Percentiles rank a stretch among this genome's conserved stretches.
Conservation (phyloP, 2,113 vertebrate genomes). For the Ramphastos sulfuratus region DNA sequence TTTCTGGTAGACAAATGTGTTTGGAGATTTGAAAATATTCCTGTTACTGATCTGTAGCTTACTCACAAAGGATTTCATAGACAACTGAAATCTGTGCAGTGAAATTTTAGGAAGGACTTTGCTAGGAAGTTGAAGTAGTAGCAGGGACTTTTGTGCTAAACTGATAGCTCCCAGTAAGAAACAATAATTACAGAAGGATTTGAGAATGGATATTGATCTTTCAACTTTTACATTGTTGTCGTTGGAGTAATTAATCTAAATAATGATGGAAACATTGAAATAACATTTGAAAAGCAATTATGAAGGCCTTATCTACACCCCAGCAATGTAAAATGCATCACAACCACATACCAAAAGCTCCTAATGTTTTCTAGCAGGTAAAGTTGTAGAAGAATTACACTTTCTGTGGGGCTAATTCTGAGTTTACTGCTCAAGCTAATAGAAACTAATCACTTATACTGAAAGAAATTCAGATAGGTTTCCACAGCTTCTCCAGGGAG, state of each 20-base stretch:
- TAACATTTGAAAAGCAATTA: background rate
- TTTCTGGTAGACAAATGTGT: background rate
- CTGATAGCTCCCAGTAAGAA: background rate
- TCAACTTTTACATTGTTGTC: background rate
- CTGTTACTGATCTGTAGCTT: background rate
- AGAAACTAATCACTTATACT: background rate
- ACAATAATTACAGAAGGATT: background rate
- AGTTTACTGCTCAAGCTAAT: background rate
- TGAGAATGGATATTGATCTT: background rate
- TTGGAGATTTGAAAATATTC: background rate
- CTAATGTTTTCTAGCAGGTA: background rate
- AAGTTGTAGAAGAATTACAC: background rate
- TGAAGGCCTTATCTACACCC: background rate
- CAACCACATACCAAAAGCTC: background rate
- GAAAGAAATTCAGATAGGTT: background rate
- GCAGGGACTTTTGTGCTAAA: background rate
- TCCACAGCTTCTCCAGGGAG: background rate
- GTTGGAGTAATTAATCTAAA: background rate
- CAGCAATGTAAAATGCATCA: background rate
- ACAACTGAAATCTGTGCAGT: background rate
- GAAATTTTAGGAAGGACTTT: background rate
- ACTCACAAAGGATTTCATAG: background rate
- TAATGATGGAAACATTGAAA: background rate
- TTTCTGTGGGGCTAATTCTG: background rate
- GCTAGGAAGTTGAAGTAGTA: background rate